These are phyloP conservation scores for Fratercula arctica DNA, from an alignment of 2,797 vertebrate genomes.

Conservation along the genomic window DNA sequence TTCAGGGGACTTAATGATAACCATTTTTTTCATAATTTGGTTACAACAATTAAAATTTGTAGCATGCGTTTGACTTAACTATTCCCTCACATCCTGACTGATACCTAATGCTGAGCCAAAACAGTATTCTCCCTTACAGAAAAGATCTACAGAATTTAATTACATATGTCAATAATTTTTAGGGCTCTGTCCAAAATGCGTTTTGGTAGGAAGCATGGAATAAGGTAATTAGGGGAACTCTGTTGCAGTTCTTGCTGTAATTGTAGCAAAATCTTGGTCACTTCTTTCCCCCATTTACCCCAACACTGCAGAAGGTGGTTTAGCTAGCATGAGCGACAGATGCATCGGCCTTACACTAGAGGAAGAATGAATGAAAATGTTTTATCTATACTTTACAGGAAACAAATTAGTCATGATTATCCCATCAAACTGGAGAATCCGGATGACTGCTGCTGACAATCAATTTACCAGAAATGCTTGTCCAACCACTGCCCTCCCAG, in stretches of 20 bases:
- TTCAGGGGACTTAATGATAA: not conserved
- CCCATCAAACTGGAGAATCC: not conserved
- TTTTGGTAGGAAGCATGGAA: not conserved
- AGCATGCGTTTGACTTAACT: not conserved
- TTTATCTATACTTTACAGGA: not conserved
- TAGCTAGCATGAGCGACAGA: not conserved
- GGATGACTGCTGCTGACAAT: not conserved
- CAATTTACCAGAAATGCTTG: not conserved
- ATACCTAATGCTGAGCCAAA: not conserved
- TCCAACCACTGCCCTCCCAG: not conserved
- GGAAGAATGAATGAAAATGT: not conserved
- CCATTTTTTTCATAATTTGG: not conserved
- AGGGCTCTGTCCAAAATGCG: not conserved
- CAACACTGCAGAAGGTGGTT: not conserved
- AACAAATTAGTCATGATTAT: not conserved
- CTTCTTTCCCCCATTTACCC: not conserved
- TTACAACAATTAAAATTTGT: conserved; percentile 55
- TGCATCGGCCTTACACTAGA: not conserved
- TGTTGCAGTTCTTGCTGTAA: not conserved
- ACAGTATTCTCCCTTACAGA: not conserved
- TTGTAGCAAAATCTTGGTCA: not conserved
- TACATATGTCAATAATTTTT: not conserved
- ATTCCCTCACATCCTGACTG: not conserved
- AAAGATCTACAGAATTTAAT: not conserved
- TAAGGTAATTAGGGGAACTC: not conserved